Evolutionary conservation across 2,113 vertebrate species (phyloP), one percentile per base, ranked within the genome.

Genomic region (Hystrix cristata): DNA sequence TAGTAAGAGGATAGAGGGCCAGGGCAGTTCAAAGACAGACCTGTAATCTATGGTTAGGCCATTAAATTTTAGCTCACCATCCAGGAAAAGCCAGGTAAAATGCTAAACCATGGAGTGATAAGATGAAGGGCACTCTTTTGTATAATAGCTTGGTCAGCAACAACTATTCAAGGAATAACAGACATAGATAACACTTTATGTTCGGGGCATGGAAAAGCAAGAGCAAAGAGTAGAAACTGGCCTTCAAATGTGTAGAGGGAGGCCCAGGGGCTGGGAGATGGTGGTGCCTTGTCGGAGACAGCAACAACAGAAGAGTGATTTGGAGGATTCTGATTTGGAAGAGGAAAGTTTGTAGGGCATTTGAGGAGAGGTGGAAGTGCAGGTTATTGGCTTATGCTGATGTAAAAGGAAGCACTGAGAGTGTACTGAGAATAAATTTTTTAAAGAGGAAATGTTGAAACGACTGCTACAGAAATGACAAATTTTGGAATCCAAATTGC

Each of bases 371-470:
- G 9, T 27, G 8, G 12, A 43, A 38, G 15, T 27, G 34, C 62
- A 6, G 7, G 14, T 67, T 53, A 59, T n/a, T 53, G 14, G 15
- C 53, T 29, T 92, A 15, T 71, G 23, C 1, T 65, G 46, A 81
- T 11, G 15, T 71, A 13, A 71, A 27, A 7, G 13, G 14, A 95
- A 53, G 38, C 79, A 46, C 29, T 51, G 34, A 80, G 16, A 27
- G 25, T 67, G 5, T 71, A 80, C 34, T 25, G 57, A 92, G 4
- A 89, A 34, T 27, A 59, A 57, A 16, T 25, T 14, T 72, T 92
- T 89, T 60, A 10, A 21, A 74, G 91, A 88, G 46, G 16, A 94
- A 86, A 90, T 46, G 29, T 43, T 27, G 7, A 81, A 78, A 74
- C 4, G 15, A 72, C 29, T 91, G 74, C 86, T 80, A 11, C 8